Evolutionary conservation across 1,140 invertebrate species (phyloP), one percentile per base, ranked within the genome.

Genomic region (Lasioglossum baleicum): DNA sequence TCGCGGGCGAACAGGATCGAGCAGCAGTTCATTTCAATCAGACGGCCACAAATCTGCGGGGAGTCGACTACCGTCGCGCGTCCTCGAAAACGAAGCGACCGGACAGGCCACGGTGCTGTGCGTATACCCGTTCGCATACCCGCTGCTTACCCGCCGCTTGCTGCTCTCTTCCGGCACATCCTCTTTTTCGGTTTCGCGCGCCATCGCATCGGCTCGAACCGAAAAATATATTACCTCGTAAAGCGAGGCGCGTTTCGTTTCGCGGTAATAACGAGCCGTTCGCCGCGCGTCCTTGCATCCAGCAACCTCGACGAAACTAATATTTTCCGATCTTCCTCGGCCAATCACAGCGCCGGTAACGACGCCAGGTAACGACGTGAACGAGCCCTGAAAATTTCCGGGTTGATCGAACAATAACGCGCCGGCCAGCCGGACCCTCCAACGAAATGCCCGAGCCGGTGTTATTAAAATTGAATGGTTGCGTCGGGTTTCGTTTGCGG

Each of bases 21-120:
- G 58, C 63, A 66, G 88, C 88, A 85, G 88, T 90, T 89, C 88
- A 87, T 88, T 90, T 88, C 87, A 89, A 90, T 89, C 87, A 88
- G 80, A 71, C 81, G 81, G 71, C 65, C 84, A 88, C 88, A 90
- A 90, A 90, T 90, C 89, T 88, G 71, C 77, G 31, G 81, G 69
- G 60, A 86, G 81, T 70, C 70, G 69, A 75, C 82, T 85, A 85
- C 75, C 68, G 83, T 82, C 83, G 70, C 64, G 75, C 76, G 75
- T 48, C 71, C 48, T 75, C 63, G 75, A 70, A 82, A 75, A 74
- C 71, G 73, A 64, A 75, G 26, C 68, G 20, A 31, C 67, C 53
- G 51, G 66, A 63, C 44, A 35, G 70, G 70, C 72, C 35, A 66
- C 15, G 48, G n/a, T 26, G 31, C n/a, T 61, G 20, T 40, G 51